Percentiles rank a stretch among this genome's conserved stretches.
These are phyloP conservation scores for Theristicus caerulescens DNA, from an alignment of 2,113 vertebrate species.

Conservation along the genomic window DNA sequence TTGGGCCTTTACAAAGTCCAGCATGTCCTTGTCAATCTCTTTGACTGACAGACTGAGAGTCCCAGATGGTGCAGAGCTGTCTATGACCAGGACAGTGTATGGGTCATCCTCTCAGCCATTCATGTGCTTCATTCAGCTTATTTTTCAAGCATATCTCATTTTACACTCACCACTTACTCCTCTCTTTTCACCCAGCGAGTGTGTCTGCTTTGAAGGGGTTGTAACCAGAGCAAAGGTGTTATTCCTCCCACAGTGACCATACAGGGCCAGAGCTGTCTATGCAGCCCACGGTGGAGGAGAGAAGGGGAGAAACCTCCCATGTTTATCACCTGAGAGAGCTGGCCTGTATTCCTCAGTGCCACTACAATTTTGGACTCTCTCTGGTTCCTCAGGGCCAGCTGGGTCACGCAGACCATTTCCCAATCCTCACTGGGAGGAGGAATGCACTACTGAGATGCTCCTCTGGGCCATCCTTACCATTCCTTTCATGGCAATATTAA, in stretches of 20 bases:
- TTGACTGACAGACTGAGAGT: not conserved
- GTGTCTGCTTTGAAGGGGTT: not conserved
- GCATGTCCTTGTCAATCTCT: constrained; percentile 18
- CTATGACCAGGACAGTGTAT: not conserved
- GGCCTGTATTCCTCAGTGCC: not conserved
- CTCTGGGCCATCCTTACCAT: not conserved
- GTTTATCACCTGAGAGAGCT: not conserved
- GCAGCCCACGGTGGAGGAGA: not conserved
- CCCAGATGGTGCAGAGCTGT: not conserved
- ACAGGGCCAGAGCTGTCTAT: not conserved
- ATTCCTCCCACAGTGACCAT: not conserved
- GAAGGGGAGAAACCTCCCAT: not conserved
- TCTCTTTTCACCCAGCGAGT: not conserved
- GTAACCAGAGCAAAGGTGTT: not conserved
- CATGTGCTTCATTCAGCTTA: constrained; percentile 25
- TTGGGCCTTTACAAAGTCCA: not conserved
- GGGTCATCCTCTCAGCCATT: not conserved
- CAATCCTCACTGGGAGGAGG: not conserved
- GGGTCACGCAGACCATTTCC: not conserved
- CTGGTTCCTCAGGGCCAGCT: not conserved
- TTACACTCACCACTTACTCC: not conserved
- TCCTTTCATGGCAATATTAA: not conserved
- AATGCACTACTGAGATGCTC: not conserved
- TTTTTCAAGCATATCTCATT: not conserved
- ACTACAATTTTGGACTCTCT: not conserved